phyloP scores from a whole-genome alignment of 2,113 vertebrate genomes.

The Polypterus bichir region DNA sequence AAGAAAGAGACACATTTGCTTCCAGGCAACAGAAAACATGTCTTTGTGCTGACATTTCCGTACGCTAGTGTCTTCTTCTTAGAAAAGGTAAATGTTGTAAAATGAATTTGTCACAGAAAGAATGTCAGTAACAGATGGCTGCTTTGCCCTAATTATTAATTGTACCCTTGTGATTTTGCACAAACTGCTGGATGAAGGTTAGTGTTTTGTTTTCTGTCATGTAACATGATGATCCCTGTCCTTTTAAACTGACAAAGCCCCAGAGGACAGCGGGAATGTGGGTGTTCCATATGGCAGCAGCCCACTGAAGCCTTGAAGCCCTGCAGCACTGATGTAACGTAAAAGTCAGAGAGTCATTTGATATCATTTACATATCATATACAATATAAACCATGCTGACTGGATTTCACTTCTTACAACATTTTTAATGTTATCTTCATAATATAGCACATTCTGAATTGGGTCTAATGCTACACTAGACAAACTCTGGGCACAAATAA shows the following conservation, averaged over 20 bases:
- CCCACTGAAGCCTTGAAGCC: neutral
- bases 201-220: conserved; percentile 12
- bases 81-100: conserved; percentile 20
- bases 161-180: conserved; percentile 13
- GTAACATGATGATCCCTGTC: conserved; percentile 10
- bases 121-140: conserved; percentile 19
- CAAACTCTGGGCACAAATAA: too few species aligned
- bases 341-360: too few species aligned
- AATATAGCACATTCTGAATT: too few species aligned
- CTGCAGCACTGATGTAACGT: too few species aligned
- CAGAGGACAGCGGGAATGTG: conserved; percentile 13
- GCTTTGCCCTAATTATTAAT: conserved; percentile 12
- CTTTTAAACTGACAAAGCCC: conserved; percentile 4
- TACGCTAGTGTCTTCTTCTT: conserved; percentile 1
- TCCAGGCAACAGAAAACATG: conserved; percentile 7
- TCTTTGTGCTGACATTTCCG: conserved; percentile 18
- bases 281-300: conserved; percentile 15
- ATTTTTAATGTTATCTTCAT: too few species aligned
- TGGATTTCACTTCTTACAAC: too few species aligned
- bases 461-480: too few species aligned
- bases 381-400: too few species aligned
- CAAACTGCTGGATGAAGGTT: conserved; percentile 15
- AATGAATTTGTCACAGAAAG: conserved; percentile 24
- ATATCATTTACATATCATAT: too few species aligned
- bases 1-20: neutral